These are phyloP conservation scores for Semnornis frantzii DNA, from an alignment of 2,113 vertebrate species.

Conservation along the genomic window DNA sequence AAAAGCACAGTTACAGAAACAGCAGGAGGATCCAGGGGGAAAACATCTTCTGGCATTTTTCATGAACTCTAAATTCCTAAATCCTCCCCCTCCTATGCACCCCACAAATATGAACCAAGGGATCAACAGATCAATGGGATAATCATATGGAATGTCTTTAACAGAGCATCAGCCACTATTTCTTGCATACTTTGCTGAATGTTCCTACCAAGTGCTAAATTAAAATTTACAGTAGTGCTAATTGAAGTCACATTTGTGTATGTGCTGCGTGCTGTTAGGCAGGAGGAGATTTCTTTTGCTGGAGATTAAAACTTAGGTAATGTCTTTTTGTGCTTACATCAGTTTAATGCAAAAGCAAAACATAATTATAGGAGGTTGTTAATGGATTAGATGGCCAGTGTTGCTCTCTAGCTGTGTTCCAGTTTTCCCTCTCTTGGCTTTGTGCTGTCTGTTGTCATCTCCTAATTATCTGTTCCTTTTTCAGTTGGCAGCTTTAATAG, in stretches of 20 bases:
- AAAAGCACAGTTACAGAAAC: background rate
- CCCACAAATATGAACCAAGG: background rate
- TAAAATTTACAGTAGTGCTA: slow-evolving; percentile 52
- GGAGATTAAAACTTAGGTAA: slow-evolving; percentile 62
- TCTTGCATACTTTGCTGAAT: slow-evolving; percentile 11
- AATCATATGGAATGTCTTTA: background rate
- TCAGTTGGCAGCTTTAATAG: slow-evolving; percentile 46
- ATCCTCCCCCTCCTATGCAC: background rate
- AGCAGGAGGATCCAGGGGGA: background rate
- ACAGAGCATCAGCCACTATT: background rate
- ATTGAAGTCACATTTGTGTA: slow-evolving; percentile 51
- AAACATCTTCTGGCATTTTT: background rate
- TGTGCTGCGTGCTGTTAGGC: slow-evolving; percentile 27
- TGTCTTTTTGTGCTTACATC: slow-evolving; percentile 52
- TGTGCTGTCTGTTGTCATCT: slow-evolving; percentile 39
- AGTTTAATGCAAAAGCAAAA: slow-evolving; percentile 51
- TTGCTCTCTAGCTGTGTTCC: slow-evolving; percentile 35
- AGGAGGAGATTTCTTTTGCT: slow-evolving; percentile 45
- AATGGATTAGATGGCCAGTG: slow-evolving; percentile 49
- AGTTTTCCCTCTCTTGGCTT: slow-evolving; percentile 41
- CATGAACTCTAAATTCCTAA: background rate
- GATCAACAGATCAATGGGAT: slow-evolving; percentile 14
- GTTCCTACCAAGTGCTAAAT: slow-evolving; percentile 66
- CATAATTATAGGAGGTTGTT: slow-evolving; percentile 56
- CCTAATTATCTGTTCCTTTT: slow-evolving; percentile 65